A percentile compares a stretch with the other conserved stretches of the same genome.
These are phyloP conservation scores for Drosophila arawakana DNA, from an alignment of 1,140 invertebrate species.

Conservation along the genomic window DNA sequence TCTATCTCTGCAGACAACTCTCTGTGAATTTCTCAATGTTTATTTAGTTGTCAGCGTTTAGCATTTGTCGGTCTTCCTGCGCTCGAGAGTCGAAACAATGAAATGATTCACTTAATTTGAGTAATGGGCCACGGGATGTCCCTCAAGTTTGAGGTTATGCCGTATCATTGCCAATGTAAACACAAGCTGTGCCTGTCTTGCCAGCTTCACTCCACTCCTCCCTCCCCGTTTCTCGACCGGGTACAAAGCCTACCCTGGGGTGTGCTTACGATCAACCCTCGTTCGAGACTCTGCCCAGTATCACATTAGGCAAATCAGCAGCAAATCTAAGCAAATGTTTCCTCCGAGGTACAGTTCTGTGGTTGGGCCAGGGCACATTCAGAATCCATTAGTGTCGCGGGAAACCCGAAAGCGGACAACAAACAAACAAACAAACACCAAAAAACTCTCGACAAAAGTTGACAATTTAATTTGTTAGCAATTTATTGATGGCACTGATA, in stretches of 20 bases:
- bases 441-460: slow-evolving; percentile 53
- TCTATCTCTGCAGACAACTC: slow-evolving; percentile 25
- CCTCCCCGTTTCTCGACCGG: neutral
- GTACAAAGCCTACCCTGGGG: slow-evolving; percentile 69
- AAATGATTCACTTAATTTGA: slow-evolving; percentile 82
- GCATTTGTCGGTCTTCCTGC: slow-evolving; percentile 63
- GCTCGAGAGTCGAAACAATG: slow-evolving; percentile 72
- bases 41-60: slow-evolving; percentile 81
- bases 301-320: slow-evolving; percentile 59
- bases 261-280: slow-evolving; percentile 48
- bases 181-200: slow-evolving; percentile 39
- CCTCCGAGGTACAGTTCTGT: neutral
- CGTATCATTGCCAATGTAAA: slow-evolving; percentile 81
- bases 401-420: slow-evolving; percentile 42
- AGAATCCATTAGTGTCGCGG: slow-evolving; percentile 76
- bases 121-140: slow-evolving; percentile 69
- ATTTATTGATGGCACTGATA: slow-evolving; percentile 65
- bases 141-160: slow-evolving; percentile 70
- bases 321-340: slow-evolving; percentile 35
- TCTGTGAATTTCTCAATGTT: slow-evolving; percentile 72
- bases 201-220: neutral
- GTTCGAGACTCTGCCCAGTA: neutral
- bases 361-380: slow-evolving; percentile 31
- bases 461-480: slow-evolving; percentile 81
- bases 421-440: slow-evolving; percentile 56